These are phyloP conservation scores for Pasiphila rectangulata DNA, from an alignment of 2,888 invertebrate species.

Conservation along the genomic window DNA sequence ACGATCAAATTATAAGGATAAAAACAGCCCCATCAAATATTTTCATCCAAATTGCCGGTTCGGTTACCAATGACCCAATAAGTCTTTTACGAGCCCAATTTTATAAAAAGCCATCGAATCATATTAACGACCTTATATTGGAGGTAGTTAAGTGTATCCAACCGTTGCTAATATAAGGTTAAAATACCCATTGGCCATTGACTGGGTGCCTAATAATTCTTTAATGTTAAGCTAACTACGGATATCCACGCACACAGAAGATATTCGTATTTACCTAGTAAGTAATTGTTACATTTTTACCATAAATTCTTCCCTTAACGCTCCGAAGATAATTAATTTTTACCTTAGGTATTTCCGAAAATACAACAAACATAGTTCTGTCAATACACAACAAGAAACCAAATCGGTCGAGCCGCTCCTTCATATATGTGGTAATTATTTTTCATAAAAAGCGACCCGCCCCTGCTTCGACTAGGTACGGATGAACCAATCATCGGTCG, in stretches of 20 bases:
- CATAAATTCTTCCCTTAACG: too few relatives aligned
- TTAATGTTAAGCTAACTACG: not conserved
- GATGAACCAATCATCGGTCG: too few relatives aligned
- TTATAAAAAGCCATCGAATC: constrained; percentile 29
- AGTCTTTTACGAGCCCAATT: constrained; percentile 29
- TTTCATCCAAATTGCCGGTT: constrained; percentile 27
- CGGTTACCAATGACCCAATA: constrained; percentile 32
- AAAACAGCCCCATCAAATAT: constrained; percentile 24
- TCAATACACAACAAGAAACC: too few relatives aligned
- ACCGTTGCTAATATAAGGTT: constrained; percentile 23
- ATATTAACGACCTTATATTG: constrained; percentile 34
- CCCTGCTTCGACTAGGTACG: too few relatives aligned
- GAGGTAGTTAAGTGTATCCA: constrained; percentile 31
- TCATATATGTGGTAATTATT: too few relatives aligned
- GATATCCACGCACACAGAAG: not conserved
- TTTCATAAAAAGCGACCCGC: too few relatives aligned
- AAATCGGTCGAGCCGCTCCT: too few relatives aligned
- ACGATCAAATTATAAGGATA: not conserved
- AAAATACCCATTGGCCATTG: constrained; percentile 10
- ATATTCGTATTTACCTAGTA: not conserved
- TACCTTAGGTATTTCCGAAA: too few relatives aligned
- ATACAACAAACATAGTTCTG: too few relatives aligned
- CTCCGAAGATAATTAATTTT: too few relatives aligned
- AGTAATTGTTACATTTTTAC: not conserved
- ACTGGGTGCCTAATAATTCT: not conserved